A percentile compares a stretch with the other conserved stretches of the same genome.
Conservation (phyloP, 2,888 invertebrate genomes). For the Microctonus hyperodae region DNA sequence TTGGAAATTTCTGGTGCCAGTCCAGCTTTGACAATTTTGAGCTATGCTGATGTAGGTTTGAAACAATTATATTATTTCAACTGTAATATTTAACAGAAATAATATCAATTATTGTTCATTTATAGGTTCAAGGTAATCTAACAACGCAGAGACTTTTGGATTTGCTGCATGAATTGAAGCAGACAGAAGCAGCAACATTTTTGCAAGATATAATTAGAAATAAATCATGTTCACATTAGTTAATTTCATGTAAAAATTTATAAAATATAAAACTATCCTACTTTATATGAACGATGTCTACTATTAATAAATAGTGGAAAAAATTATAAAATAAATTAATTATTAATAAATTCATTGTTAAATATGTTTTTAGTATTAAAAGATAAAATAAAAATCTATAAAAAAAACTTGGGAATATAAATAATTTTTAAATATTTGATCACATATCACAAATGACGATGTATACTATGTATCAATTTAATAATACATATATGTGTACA, state of each 20-base stretch:
- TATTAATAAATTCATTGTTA: no score
- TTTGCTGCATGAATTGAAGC: constrained; percentile 59
- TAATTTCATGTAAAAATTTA: neutral
- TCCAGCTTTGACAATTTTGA: constrained; percentile 68
- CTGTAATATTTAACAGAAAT: no score
- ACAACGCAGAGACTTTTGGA: constrained; percentile 49
- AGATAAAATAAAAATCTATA: no score
- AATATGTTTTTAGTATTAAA: no score
- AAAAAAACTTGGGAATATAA: no score
- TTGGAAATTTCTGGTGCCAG: constrained; percentile 63
- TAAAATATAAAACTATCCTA: neutral
- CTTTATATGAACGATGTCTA: neutral
- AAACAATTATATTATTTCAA: constrained; percentile 6
- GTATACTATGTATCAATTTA: no score
- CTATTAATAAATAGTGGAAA: no score
- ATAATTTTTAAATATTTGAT: no score
- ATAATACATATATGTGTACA: no score
- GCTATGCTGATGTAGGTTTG: constrained; percentile 60
- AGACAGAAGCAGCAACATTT: constrained; percentile 56
- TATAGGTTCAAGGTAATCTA: constrained; percentile 46
- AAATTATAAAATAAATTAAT: no score
- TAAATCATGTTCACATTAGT: constrained; percentile 7
- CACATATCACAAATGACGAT: no score
- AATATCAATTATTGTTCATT: constrained; percentile 19
- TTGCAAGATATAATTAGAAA: constrained; percentile 51